Evolutionary conservation across 2,888 invertebrate species (phyloP), one percentile per base, ranked within the genome.

Genomic region (Laothoe populi): DNA sequence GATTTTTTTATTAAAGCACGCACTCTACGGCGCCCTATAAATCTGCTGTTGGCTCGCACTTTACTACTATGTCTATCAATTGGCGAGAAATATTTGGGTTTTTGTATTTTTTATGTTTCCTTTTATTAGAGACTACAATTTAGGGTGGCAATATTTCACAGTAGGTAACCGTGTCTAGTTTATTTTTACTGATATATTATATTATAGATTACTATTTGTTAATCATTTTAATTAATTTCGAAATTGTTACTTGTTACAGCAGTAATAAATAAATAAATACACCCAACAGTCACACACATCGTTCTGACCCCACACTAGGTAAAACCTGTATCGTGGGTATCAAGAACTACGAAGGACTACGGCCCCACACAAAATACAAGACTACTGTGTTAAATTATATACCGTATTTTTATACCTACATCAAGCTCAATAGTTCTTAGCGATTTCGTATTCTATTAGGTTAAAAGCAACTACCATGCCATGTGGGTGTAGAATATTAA

Each of bases 1-100:
- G 86, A 81, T 88, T 86, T 86, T 89, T 90, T 90, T 90, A 88
- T 88, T 85, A 86, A 88, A 84, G 84, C 86, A 87, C 89, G 83
- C 88, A 86, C 83, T 81, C 78, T 74, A 77, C 82, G 90, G 90
- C 90, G 90, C 89, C 90, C 81, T 83, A 90, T 92, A 92, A 90
- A 91, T 92, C 87, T 86, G 81, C 73, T 81, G 85, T 78, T 83
- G 86, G 86, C 83, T 80, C 85, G 84, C 85, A 84, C 84, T 90
- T 86, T 84, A 86, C 84, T 78, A 79, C 77, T 85, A 79, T 85
- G 80, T 82, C 81, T 82, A 88, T 88, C 88, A 87, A 88, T 89
- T 88, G 83, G 74, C 76, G 79, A 78, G 79, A 83, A 83, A 85
- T 83, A 83, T 86, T 85, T 83, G 78, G 81, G 77, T 78, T 81